These are phyloP conservation scores for Danionella dracula DNA, from an alignment of 2,797 vertebrate species.

Conservation along the genomic window DNA sequence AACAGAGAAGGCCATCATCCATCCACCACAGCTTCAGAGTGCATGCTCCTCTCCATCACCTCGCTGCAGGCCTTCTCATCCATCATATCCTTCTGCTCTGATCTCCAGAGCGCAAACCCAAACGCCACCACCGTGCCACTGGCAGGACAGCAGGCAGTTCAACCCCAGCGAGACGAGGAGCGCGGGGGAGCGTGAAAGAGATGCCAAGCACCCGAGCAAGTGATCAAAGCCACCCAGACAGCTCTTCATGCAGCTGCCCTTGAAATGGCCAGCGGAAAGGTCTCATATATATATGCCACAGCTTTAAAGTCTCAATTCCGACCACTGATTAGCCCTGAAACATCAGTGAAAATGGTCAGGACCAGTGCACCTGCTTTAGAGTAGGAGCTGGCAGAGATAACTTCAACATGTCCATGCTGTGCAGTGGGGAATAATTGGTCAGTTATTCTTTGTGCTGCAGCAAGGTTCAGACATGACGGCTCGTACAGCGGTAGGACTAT, in stretches of 20 bases:
- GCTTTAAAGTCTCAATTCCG: conserved; percentile 48
- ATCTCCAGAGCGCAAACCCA: conserved; percentile 18
- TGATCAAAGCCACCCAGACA: conserved; percentile 63
- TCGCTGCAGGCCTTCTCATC: conserved; percentile 38
- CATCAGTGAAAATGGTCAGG: conserved; percentile 42
- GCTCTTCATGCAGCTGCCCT: conserved; percentile 61
- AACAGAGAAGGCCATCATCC: conserved; percentile 31
- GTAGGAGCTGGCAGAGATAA: conserved; percentile 32
- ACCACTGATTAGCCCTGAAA: conserved; percentile 49
- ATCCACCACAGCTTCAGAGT: conserved; percentile 32
- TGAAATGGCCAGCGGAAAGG: conserved; percentile 54
- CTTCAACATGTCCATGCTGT: conserved; percentile 21
- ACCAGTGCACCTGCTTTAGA: conserved; percentile 45
- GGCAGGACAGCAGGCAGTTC: neutral
- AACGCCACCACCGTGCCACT: conserved; percentile 7
- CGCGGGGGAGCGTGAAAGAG: conserved; percentile 39
- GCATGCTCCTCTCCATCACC: conserved; percentile 39
- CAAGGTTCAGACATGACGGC: neutral
- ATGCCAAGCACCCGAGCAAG: conserved; percentile 49
- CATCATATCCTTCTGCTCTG: conserved; percentile 34
- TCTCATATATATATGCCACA: conserved; percentile 14
- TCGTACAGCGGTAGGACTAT: neutral
- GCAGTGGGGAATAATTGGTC: neutral
- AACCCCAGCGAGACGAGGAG: conserved; percentile 40
- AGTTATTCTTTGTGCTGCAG: neutral